phyloP scores from a whole-genome alignment of 2,888 invertebrate genomes.

The Melanostoma mellinum region DNA sequence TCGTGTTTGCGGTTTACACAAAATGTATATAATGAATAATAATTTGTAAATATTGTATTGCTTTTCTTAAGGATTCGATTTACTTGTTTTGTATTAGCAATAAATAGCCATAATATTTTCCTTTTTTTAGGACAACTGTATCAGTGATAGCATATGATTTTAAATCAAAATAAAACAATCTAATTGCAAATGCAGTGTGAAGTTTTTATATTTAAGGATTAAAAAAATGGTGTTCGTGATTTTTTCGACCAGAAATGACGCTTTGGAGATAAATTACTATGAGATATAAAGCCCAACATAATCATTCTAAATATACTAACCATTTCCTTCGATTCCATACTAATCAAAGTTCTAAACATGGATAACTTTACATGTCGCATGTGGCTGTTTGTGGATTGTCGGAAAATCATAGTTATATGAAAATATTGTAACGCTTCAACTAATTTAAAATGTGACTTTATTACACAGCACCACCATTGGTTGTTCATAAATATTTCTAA shows the following conservation, averaged over 20 bases:
- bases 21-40: not conserved
- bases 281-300: no score
- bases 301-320: no score
- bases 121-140: not conserved
- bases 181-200: slow-evolving; percentile 21
- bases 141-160: slow-evolving; percentile 30
- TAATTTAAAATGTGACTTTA: slow-evolving; percentile 26
- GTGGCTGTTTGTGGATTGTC: not conserved
- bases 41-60: slow-evolving; percentile 56
- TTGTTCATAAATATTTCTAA: slow-evolving; percentile 36
- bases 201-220: no score
- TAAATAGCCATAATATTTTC: not conserved
- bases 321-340: no score
- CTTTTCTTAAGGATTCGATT: slow-evolving; percentile 44
- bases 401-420: not conserved
- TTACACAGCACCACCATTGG: slow-evolving; percentile 30
- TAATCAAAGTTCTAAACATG: no score
- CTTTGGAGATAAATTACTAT: no score
- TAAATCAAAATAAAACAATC: not conserved
- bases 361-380: not conserved
- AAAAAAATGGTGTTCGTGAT: no score
- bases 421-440: slow-evolving; percentile 28
- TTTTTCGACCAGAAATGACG: no score
- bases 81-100: slow-evolving; percentile 11
- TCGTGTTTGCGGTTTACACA: no score